Base-by-base conservation (phyloP, 2,797 vertebrate genomes). In the Peromyscus eremicus region DNA sequence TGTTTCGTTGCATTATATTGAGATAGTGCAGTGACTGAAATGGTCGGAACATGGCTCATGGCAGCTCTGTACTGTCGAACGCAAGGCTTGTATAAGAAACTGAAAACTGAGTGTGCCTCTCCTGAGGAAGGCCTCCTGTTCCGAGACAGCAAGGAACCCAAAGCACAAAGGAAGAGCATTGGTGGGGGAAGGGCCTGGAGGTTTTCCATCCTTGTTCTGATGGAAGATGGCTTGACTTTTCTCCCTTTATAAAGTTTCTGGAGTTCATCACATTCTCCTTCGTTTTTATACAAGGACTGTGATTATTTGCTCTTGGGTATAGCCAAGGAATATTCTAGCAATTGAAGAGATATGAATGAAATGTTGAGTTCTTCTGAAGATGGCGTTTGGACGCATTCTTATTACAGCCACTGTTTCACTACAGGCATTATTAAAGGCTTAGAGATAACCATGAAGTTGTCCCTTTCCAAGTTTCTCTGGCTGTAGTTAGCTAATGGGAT, bases 401-500 rank as follows among this genome's bases (percentile, higher is more conserved):
- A 73, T 27, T 79, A 16, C 4, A 73, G 91, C 52, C n/a, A 16
- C 25, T 87, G 27, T 83, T 93, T 92, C 40, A 92, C 52, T 77
- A 9, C 21, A 80, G 84, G 40, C 62, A 25, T 75, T 95, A 88
- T 85, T 79, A 91, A 66, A 93, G 71, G 91, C 29, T 89, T 83
- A 77, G 1, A 87, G 32, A 68, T 16, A 34, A 68, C 34, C 5
- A n/a, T 25, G 29, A 46, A 57, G 43, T 23, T 17, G 71, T 1
- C 16, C 17, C 46, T 91, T 87, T 71, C 76, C 89, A 96, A 57
- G 19, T 25, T 73, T 95, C 49, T 81, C 87, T 83, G 16, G 8
- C 89, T 93, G 92, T 97, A 95, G 70, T 96, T 89, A 81, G 89
- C 81, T 57, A 95, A 84, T 57, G 40, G 49, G 64, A 96, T 94